Evolutionary conservation across 2,888 invertebrate species (phyloP), one percentile per base, ranked within the genome.

Genomic region (Leucophora obtusa): DNA sequence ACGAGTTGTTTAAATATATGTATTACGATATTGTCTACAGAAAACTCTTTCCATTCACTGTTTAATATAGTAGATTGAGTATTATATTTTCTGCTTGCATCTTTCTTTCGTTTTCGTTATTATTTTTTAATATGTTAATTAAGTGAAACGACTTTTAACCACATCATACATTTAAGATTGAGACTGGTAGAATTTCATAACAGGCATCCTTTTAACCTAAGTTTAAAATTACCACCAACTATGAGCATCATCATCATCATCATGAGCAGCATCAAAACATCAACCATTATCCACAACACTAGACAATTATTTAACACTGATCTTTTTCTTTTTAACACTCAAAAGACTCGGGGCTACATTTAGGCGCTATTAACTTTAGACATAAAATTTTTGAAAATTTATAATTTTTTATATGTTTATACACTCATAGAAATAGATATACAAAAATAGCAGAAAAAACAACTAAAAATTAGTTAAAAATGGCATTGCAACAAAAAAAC

Each of bases 111-210:
- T 65, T 70, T 53, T 54, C 17, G 14, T 65, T 50, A 21, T 53
- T 21, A 15, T 60, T 17, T 43, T 11, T 63, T 69, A 76, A 80
- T 72, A 65, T 76, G 68, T 72, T 80, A 80, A 80, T 80, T 80
- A 80, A 69, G 58, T 72, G 59, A 33, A 65, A 73, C 72, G 56
- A 63, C 62, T 54, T 72, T 65, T 65, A 69, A 73, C 72, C 68
- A 65, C 75, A 75, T 47, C 68, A 24, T 24, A 51, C 33, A 43
- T 54, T 56, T 54, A 56, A 54, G 56, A 58, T 9, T 10, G 15
- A n/a, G n/a, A 7, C 15, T 21, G 53, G 33, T 60, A 7, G 17
- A 33, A 14, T 14, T 5, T 18, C 17, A 58, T 50, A 17, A 2
- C 1, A 59, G 3, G 18, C 33, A 38, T 17, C 10, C 10, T 11